Conservation (phyloP, 2,888 invertebrate species). For the Oscheius sp. region DNA sequence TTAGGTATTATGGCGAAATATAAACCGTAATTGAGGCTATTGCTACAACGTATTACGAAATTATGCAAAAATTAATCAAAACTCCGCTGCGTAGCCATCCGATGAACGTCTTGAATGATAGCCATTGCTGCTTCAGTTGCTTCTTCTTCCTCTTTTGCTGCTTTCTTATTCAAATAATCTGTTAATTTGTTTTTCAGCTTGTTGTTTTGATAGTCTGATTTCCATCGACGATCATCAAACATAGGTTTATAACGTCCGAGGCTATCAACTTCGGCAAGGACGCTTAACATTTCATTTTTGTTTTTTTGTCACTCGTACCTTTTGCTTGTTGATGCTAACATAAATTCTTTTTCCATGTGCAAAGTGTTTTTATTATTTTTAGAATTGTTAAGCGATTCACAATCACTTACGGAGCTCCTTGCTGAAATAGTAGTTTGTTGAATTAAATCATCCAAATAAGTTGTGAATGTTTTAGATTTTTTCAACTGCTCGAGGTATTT, state of each 20-base stretch:
- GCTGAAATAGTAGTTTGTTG: background rate
- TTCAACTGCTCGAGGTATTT: background rate
- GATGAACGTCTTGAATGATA: conserved; percentile 93
- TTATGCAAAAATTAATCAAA: too few relatives aligned
- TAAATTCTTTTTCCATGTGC: background rate
- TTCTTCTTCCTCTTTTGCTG: conserved; percentile 82
- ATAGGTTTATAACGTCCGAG: conserved; percentile 14
- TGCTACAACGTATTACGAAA: too few relatives aligned
- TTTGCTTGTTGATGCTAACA: background rate
- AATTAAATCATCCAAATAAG: background rate
- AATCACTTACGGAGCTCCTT: conserved; percentile 2
- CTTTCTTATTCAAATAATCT: conserved; percentile 43
- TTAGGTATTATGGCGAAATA: too few relatives aligned
- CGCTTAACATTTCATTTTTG: too few relatives aligned
- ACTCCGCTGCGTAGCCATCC: conserved; percentile 73
- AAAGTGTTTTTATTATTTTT: background rate
- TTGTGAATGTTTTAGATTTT: background rate
- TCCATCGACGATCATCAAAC: conserved; percentile 10
- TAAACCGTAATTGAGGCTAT: too few relatives aligned
- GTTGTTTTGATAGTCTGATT: conserved; percentile 1
- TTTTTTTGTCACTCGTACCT: background rate
- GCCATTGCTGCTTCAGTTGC: conserved; percentile 96
- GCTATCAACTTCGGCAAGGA: conserved; percentile 14
- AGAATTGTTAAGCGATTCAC: background rate
- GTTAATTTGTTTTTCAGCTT: conserved; percentile 10